These are phyloP conservation scores for Microtus ochrogaster DNA, from an alignment of 2,113 vertebrate genomes.

Conservation along the genomic window DNA sequence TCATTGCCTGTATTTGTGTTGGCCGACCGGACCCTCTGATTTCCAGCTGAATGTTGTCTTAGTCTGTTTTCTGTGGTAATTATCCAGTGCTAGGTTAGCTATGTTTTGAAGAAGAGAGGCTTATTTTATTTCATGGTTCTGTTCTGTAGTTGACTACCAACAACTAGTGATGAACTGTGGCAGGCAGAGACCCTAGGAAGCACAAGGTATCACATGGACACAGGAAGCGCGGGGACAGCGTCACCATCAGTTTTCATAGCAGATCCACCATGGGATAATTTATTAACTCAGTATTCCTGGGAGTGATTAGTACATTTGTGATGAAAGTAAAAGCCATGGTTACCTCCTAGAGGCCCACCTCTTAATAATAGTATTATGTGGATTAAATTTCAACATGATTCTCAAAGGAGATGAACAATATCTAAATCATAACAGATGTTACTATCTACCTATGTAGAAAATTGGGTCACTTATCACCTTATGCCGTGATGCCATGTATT, in stretches of 20 bases:
- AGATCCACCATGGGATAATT: neutral
- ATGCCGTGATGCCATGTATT: neutral
- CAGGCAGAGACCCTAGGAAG: too few relatives aligned
- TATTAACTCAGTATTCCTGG: neutral
- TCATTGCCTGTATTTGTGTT: neutral
- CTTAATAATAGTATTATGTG: neutral
- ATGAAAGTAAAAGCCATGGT: neutral
- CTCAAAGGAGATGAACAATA: neutral
- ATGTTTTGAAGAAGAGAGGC: neutral
- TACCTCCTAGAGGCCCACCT: neutral
- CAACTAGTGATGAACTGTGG: neutral
- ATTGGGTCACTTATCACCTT: neutral
- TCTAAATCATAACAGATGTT: neutral
- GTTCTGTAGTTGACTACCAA: neutral
- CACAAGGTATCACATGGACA: neutral
- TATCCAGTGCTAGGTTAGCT: neutral
- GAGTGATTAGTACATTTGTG: neutral
- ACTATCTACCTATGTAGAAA: neutral
- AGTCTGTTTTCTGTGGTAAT: neutral
- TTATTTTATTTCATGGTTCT: neutral
- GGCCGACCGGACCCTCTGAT: neutral
- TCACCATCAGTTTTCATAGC: neutral
- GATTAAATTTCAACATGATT: neutral
- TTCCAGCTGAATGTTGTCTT: neutral
- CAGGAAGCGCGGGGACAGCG: neutral